Evolutionary conservation across 2,113 vertebrate genomes (phyloP), one percentile per base, ranked within the genome.

Genomic region (Orcinus orca): DNA sequence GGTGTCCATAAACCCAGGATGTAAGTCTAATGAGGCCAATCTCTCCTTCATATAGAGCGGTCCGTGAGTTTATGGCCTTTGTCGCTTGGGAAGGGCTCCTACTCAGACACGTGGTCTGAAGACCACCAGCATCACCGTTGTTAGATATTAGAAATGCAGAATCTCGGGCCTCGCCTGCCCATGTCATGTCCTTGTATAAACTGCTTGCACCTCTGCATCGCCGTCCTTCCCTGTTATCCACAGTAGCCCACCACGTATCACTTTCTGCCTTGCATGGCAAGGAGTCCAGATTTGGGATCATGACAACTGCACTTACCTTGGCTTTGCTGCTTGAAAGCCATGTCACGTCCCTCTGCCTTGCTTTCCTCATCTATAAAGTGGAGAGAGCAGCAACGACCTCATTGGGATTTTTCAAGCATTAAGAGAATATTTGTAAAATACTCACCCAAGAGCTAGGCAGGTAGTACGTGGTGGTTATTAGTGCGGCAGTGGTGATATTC

Each of bases 161-260:
- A 0, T 17, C 86, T 17, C 23, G 9, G 65, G 10, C 33, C 55
- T 55, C 26, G 0, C 47, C 38, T 29, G 7, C 33, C n/a, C 3
- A 0, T 6, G 62, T 60, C 3, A 38, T 0, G 10, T 6, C 3
- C 18, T 76, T 9, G 12, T 55, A 5, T 4, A 18, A 21, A 93
- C 13, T 6, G 3, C 15, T 60, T 3, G 8, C 9, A 1, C 6
- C 4, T 23, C 62, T 0, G 1, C 20, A 2, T 67, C 21, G 1
- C 9, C 25, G 2, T 60, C 33, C 73, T 62, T 70, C 63, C 71
- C 0, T 0, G 68, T 68, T 21, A 2, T 4, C 67, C 74, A 12
- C 2, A 0, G 3, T 44, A 41, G 5, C 36, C 63, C 0, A 0
- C 6, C 11, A 0, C 0, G 1, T 17, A 18, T 67, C 55, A 3